Conservation (phyloP, 2,888 invertebrate genomes). For the Clunio marinus region DNA sequence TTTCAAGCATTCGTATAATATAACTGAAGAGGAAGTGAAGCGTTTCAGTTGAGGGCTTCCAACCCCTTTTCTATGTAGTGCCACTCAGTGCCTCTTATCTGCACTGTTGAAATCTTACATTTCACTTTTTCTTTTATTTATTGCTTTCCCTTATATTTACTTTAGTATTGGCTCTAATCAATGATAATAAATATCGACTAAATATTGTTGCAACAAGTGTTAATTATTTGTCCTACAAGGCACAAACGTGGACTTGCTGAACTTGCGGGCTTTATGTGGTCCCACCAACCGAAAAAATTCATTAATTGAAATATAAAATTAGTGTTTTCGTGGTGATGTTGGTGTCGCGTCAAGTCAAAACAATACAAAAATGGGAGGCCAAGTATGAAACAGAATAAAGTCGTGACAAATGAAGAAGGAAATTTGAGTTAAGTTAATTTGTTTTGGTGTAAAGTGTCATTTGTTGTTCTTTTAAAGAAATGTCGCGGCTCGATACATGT, state of each 20-base stretch:
- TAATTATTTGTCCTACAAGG: background rate
- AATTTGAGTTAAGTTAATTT: constrained; percentile 30
- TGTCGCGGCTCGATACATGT: background rate
- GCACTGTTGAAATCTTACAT: background rate
- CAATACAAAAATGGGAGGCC: background rate
- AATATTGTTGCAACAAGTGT: constrained; percentile 16
- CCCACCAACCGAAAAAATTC: background rate
- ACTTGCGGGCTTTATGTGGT: too few species aligned
- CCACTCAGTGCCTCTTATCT: constrained; percentile 15
- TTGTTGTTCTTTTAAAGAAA: background rate
- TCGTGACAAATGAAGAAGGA: constrained; percentile 35
- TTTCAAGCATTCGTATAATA: constrained; percentile 2
- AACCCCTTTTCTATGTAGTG: constrained; percentile 1
- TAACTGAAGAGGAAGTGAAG: constrained; percentile 22
- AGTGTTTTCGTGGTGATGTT: background rate
- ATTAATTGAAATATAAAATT: constrained; percentile 17
- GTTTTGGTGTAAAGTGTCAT: constrained; percentile 8
- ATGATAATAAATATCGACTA: background rate
- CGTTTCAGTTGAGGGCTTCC: constrained; percentile 30
- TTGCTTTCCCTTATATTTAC: constrained; percentile 4
- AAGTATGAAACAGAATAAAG: background rate
- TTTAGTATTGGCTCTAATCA: background rate
- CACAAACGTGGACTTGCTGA: too few species aligned
- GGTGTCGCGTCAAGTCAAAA: constrained; percentile 17
- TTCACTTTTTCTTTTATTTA: background rate